These are phyloP conservation scores for Hemicrepidius hirtus DNA, from an alignment of 2,888 invertebrate genomes.

Conservation along the genomic window DNA sequence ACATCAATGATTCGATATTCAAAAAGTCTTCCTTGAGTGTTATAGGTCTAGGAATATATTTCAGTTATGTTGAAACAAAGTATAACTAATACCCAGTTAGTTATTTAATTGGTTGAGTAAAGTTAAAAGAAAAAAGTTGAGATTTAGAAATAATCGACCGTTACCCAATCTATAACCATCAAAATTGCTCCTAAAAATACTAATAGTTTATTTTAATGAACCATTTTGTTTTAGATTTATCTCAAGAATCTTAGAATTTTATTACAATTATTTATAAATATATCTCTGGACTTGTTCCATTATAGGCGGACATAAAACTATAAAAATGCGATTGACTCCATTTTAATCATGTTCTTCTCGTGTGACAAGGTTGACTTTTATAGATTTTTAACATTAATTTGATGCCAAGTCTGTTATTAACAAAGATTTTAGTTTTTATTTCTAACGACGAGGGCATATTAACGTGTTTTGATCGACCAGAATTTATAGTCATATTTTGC, in stretches of 20 bases:
- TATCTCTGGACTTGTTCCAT: conserved; percentile 32
- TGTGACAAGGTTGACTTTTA: conserved; percentile 33
- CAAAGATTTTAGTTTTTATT: conserved; percentile 21
- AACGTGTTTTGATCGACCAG: conserved; percentile 27
- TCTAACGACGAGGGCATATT: conserved; percentile 11
- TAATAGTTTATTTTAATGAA: conserved; percentile 53
- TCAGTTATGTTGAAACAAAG: not conserved
- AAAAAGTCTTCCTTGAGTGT: no score
- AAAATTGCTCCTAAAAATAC: conserved; percentile 37
- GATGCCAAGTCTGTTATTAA: conserved; percentile 28
- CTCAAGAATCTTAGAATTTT: conserved; percentile 40
- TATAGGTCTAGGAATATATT: no score
- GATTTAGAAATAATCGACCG: conserved; percentile 34
- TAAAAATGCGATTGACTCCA: conserved; percentile 33
- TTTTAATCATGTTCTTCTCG: conserved; percentile 33
- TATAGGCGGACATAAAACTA: conserved; percentile 35
- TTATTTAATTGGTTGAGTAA: conserved; percentile 16
- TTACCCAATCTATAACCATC: conserved; percentile 31
- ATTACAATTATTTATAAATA: conserved; percentile 37
- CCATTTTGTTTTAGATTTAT: conserved; percentile 50
- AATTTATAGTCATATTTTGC: conserved; percentile 37
- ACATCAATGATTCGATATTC: no score
- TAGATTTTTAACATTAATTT: conserved; percentile 32
- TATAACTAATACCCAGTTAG: no score
- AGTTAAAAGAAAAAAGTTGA: conserved; percentile 11